Evolutionary conservation across 2,797 vertebrate genomes (phyloP).

Genomic region (Etheostoma nigrum): DNA sequence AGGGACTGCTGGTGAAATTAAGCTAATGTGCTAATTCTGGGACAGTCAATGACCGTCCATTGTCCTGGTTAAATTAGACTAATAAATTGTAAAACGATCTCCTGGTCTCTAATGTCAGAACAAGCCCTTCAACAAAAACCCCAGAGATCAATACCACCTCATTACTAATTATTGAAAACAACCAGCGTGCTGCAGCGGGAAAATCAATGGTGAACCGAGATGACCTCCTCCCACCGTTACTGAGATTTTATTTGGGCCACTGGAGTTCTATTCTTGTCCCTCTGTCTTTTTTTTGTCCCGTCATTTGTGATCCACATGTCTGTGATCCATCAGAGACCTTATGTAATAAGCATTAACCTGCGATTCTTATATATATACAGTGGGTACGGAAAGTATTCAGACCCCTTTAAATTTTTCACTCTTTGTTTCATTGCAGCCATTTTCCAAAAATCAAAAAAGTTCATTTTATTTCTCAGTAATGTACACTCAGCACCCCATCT

Average conservation of each 20-base stretch:
- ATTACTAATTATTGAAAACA: slow-evolving; percentile 26
- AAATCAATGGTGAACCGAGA: slow-evolving; percentile 30
- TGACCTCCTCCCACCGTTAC: slow-evolving; percentile 7
- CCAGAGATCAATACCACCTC: slow-evolving; percentile 33
- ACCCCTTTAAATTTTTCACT: too few relatives aligned
- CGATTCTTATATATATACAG: neutral
- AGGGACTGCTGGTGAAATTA: too few relatives aligned
- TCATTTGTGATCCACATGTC: slow-evolving; percentile 26
- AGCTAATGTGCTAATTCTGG: too few relatives aligned
- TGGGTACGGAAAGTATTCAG: too few relatives aligned
- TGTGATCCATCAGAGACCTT: slow-evolving; percentile 17
- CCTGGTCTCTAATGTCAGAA: neutral
- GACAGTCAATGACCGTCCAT: too few relatives aligned
- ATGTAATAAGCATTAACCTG: slow-evolving; percentile 14
- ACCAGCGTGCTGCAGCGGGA: slow-evolving; percentile 5
- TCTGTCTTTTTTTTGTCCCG: neutral
- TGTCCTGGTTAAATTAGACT: too few relatives aligned
- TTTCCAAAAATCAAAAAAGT: too few relatives aligned
- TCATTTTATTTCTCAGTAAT: too few relatives aligned
- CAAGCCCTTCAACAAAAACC: slow-evolving; percentile 4
- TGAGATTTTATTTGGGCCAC: slow-evolving; percentile 46
- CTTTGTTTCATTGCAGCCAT: too few relatives aligned
- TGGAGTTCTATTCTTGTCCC: slow-evolving; percentile 47
- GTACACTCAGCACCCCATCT: too few relatives aligned
- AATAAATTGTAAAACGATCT: neutral